phyloP scores from a whole-genome alignment of 2,888 invertebrate species.

The Odontomyia ornata region DNA sequence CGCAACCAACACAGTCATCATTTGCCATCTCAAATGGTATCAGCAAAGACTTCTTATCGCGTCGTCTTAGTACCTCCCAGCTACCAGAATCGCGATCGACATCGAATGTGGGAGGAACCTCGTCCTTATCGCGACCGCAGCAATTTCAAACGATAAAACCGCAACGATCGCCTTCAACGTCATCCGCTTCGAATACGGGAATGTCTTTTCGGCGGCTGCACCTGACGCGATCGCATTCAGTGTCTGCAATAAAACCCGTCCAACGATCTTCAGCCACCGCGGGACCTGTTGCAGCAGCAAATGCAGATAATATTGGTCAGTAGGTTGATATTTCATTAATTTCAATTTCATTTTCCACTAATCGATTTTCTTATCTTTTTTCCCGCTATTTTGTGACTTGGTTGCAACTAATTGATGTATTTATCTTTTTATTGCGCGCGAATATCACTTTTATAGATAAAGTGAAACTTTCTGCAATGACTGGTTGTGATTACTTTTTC shows the following conservation, averaged over 20 bases:
- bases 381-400: background rate
- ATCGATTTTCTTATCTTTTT: background rate
- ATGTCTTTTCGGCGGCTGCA: conserved; percentile 21
- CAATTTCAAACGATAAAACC: conserved; percentile 8
- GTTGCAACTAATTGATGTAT: background rate
- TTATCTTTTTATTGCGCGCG: background rate
- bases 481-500: background rate
- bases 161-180: conserved; percentile 13
- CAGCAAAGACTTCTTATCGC: conserved; percentile 16
- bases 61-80: conserved; percentile 13
- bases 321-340: conserved; percentile 39
- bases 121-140: conserved; percentile 4
- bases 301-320: conserved; percentile 38
- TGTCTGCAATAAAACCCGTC: conserved; percentile 21
- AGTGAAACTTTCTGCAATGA: background rate
- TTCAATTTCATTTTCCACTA: conserved; percentile 24
- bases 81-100: background rate
- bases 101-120: background rate
- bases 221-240: conserved; percentile 33
- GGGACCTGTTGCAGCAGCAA: background rate
- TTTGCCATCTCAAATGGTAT: background rate
- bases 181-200: conserved; percentile 23
- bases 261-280: conserved; percentile 1
- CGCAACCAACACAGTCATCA: background rate
- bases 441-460: background rate